phyloP scores from a whole-genome alignment of 2,888 invertebrate species.

The Gerris lacustris region DNA sequence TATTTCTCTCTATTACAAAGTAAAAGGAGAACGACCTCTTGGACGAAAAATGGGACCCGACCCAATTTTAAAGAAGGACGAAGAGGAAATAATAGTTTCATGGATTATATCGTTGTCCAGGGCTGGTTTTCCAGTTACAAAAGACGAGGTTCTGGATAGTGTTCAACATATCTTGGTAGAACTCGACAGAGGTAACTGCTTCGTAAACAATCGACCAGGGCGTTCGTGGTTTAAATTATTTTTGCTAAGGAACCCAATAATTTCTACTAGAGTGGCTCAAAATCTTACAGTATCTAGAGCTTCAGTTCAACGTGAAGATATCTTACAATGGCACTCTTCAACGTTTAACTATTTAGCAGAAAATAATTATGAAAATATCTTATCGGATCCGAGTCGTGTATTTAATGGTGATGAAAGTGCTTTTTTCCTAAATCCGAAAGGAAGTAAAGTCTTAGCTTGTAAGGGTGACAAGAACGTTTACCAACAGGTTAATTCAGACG shows the following conservation, averaged over 20 bases:
- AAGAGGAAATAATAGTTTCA: constrained; percentile 25
- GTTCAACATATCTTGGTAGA: constrained; percentile 21
- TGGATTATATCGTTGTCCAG: constrained; percentile 26
- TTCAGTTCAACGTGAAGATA: constrained; percentile 20
- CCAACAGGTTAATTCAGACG: constrained; percentile 29
- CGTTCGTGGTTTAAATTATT: constrained; percentile 25
- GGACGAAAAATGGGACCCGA: constrained; percentile 12
- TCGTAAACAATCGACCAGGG: constrained; percentile 26
- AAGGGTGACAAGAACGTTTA: constrained; percentile 32
- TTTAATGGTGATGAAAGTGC: constrained; percentile 28
- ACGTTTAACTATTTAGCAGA: constrained; percentile 23
- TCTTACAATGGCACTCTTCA: constrained; percentile 22
- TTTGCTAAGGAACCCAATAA: constrained; percentile 22
- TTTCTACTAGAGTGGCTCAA: constrained; percentile 22
- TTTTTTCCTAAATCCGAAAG: constrained; percentile 27
- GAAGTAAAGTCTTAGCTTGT: constrained; percentile 23
- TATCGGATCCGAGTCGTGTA: constrained; percentile 24
- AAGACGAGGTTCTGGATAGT: constrained; percentile 26
- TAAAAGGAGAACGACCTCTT: constrained; percentile 11
- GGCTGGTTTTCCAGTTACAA: constrained; percentile 27
- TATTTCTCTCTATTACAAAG: constrained; percentile 7
- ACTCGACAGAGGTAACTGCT: constrained; percentile 15
- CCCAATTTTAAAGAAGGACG: constrained; percentile 10
- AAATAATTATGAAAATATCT: constrained; percentile 18
- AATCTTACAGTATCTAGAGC: constrained; percentile 24